Conservation (phyloP, 2,888 invertebrate species). For the Pherbina coryleti region DNA sequence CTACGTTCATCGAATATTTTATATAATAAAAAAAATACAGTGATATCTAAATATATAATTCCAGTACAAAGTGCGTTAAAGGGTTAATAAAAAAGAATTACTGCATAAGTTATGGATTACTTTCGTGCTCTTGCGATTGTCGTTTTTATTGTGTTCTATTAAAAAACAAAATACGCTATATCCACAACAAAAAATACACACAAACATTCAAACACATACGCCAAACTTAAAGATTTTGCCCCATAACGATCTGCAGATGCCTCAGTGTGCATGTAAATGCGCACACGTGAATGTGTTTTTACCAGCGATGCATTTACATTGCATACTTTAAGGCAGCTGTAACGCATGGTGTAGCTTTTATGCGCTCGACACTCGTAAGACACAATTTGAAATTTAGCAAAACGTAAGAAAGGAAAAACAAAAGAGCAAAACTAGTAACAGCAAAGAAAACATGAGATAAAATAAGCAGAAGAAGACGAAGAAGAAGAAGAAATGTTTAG, state of each 20-base stretch:
- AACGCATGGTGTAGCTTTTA: background rate
- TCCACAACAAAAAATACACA: background rate
- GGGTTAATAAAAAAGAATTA: too few species aligned
- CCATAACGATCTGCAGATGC: background rate
- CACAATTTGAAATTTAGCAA: constrained; percentile 8
- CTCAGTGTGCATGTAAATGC: background rate
- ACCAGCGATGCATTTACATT: background rate
- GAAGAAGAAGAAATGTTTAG: background rate
- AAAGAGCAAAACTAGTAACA: background rate
- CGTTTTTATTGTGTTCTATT: too few species aligned
- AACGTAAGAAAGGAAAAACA: background rate
- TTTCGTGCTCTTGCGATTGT: too few species aligned
- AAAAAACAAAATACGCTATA: too few species aligned
- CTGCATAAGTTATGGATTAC: too few species aligned
- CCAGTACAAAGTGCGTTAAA: too few species aligned
- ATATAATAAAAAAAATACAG: too few species aligned
- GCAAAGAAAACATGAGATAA: background rate
- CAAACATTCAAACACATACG: background rate
- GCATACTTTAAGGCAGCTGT: background rate
- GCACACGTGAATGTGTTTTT: background rate
- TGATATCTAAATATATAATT: too few species aligned
- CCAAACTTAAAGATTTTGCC: background rate
- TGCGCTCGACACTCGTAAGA: background rate
- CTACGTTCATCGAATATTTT: too few species aligned
- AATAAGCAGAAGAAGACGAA: background rate